A percentile compares a stretch with the other conserved stretches of the same genome.
phyloP scores from a whole-genome alignment of 2,113 vertebrate species.

The Telmatochromis sp. region DNA sequence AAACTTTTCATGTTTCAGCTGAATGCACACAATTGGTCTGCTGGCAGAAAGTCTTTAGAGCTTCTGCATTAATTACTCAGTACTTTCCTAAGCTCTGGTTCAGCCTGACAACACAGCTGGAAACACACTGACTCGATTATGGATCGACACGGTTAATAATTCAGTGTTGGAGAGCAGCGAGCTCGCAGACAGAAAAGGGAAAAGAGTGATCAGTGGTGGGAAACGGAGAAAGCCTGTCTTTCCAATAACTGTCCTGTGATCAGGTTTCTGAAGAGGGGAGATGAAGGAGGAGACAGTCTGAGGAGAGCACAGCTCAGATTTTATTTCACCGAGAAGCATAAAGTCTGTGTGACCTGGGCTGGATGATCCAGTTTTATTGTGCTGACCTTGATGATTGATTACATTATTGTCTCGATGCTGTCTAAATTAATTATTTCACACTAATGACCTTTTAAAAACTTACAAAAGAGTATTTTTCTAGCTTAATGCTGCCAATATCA shows the following conservation, averaged over 20 bases:
- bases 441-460: background rate
- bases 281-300: background rate
- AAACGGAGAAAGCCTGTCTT: background rate
- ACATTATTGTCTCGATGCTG: fast-evolving
- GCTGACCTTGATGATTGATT: background rate
- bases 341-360: background rate
- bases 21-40: background rate
- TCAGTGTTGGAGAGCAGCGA: background rate
- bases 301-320: background rate
- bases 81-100: background rate
- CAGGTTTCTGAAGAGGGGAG: background rate
- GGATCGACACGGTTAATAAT: background rate
- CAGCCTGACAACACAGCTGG: background rate
- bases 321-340: background rate
- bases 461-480: background rate
- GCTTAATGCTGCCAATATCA: background rate
- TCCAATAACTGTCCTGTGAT: background rate
- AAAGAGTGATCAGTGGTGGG: background rate
- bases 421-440: fast-evolving
- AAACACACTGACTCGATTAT: background rate
- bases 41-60: conserved; percentile 6
- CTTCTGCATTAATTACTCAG: background rate
- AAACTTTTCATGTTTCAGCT: background rate
- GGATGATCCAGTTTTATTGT: background rate
- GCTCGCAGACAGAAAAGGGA: background rate